phyloP scores from a whole-genome alignment of 1,140 invertebrate genomes.

The Trachelipus rathkii region DNA sequence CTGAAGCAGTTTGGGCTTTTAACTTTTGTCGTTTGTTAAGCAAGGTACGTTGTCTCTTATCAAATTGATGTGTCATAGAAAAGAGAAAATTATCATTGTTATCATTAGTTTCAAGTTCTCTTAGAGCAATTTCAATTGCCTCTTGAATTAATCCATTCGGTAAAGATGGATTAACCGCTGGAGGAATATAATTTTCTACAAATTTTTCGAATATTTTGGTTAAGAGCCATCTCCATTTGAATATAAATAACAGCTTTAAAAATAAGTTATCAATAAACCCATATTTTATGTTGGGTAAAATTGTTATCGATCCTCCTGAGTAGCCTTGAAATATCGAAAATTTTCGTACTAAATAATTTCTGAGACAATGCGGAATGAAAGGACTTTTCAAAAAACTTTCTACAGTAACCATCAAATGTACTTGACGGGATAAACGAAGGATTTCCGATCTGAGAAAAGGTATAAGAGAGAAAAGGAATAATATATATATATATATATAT shows the following conservation, averaged over 20 bases:
- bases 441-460: slow-evolving; percentile 36
- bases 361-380: slow-evolving; percentile 26
- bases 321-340: slow-evolving; percentile 22
- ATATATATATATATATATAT: too few relatives aligned
- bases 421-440: slow-evolving; percentile 36
- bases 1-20: background rate
- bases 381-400: slow-evolving; percentile 32
- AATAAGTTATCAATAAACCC: slow-evolving; percentile 14
- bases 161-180: background rate
- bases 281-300: slow-evolving; percentile 31
- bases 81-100: background rate
- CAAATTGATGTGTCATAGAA: background rate
- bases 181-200: background rate
- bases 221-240: background rate
- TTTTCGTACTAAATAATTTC: slow-evolving; percentile 26
- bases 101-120: background rate
- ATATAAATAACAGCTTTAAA: background rate
- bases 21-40: background rate
- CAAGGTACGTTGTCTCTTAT: background rate
- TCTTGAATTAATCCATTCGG: background rate
- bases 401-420: slow-evolving; percentile 40
- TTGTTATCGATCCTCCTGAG: slow-evolving; percentile 11
- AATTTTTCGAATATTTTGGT: background rate
- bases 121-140: background rate
- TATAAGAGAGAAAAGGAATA: too few relatives aligned